Conservation (phyloP, 2,797 vertebrate species). For the Syngnathus acus region DNA sequence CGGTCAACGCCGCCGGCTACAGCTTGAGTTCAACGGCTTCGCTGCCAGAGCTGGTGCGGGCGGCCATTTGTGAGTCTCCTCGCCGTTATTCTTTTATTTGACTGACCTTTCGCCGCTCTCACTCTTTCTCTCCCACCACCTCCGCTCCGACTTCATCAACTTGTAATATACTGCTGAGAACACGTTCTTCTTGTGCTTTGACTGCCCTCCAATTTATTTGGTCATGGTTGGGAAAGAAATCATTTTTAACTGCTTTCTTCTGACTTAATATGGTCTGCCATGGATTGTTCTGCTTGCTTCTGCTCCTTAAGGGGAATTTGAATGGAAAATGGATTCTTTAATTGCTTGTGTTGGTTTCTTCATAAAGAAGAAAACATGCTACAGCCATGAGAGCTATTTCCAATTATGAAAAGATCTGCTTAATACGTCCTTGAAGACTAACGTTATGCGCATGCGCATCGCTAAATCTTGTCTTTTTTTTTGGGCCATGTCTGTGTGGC, state of each 20-base stretch:
- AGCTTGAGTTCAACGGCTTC: conserved; percentile 82
- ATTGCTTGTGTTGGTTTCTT: background rate
- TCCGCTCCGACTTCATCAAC: background rate
- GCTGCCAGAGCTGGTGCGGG: conserved; percentile 81
- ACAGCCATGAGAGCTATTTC: too few species aligned
- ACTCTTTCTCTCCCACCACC: background rate
- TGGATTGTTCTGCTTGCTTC: conserved; percentile 10
- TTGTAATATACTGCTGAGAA: background rate
- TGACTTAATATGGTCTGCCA: conserved; percentile 3
- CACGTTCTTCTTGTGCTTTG: background rate
- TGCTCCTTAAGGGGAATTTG: background rate
- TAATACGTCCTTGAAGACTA: background rate
- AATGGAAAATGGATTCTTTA: background rate
- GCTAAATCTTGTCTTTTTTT: conserved; percentile 7
- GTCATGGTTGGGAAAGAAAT: background rate
- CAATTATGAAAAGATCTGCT: background rate
- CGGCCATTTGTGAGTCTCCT: conserved; percentile 82
- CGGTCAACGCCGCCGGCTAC: conserved; percentile 92
- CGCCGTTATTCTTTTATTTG: background rate
- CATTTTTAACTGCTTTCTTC: conserved; percentile 1
- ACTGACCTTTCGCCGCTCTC: background rate
- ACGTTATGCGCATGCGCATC: conserved; percentile 10
- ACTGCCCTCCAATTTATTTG: background rate
- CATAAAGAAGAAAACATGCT: too few species aligned
- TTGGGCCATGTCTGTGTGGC: background rate